Evolutionary conservation across 1,140 invertebrate genomes (phyloP).

Genomic region (Piezodorus guildinii): DNA sequence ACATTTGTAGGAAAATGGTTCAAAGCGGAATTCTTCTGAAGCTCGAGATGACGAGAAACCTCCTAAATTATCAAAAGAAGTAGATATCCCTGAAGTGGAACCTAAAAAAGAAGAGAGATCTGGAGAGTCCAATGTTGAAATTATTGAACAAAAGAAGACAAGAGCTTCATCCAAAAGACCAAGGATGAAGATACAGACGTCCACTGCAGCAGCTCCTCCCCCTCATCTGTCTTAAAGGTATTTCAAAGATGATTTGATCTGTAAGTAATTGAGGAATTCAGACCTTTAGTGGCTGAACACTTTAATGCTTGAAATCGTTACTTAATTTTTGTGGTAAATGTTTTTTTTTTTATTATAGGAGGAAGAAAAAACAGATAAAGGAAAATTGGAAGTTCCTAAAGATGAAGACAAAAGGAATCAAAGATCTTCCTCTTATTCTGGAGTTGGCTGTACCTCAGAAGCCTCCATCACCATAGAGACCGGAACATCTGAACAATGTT

Average conservation of each 20-base stretch:
- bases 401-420: not conserved
- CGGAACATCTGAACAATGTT: not conserved
- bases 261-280: too few species aligned
- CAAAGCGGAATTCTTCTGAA: not conserved
- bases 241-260: too few species aligned
- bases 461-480: not conserved
- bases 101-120: not conserved
- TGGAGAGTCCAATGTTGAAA: not conserved
- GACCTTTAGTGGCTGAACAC: too few species aligned
- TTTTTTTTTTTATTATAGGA: not conserved
- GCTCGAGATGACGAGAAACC: not conserved
- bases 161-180: too few species aligned
- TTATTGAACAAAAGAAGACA: not conserved
- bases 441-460: not conserved
- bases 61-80: not conserved
- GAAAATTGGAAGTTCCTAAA: not conserved
- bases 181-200: too few species aligned
- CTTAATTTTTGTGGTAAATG: not conserved
- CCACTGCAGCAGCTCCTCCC: too few species aligned
- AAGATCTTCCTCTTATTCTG: conserved; percentile 9
- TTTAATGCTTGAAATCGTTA: not conserved
- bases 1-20: too few species aligned
- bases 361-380: not conserved
- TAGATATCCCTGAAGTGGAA: not conserved
- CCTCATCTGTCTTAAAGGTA: too few species aligned